Percentiles rank a stretch among this genome's conserved stretches.
Conservation (phyloP, 2,797 vertebrate genomes). For the Neomorphus geoffroyi region DNA sequence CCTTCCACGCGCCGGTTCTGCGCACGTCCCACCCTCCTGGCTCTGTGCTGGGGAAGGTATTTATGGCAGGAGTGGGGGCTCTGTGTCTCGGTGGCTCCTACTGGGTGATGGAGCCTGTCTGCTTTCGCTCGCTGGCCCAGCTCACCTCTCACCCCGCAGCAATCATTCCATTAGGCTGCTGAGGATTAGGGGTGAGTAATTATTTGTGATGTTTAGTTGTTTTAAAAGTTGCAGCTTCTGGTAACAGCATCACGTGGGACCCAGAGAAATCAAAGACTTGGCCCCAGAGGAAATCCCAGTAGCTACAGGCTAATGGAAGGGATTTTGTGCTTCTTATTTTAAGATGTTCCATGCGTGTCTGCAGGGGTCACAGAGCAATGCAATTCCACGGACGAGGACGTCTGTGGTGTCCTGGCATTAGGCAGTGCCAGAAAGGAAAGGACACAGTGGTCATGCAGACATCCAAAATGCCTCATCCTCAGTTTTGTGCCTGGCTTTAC, state of each 20-base stretch:
- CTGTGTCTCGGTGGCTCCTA: background rate
- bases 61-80: background rate
- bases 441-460: background rate
- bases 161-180: background rate
- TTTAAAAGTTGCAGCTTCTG: background rate
- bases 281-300: background rate
- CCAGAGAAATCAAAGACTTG: background rate
- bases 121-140: background rate
- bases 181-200: background rate
- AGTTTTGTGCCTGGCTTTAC: background rate
- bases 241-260: background rate
- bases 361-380: background rate
- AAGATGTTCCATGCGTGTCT: background rate
- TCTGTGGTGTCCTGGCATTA: background rate
- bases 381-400: background rate
- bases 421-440: background rate
- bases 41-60: background rate
- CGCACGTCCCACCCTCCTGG: background rate
- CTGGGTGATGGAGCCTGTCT: background rate
- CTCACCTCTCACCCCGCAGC: background rate
- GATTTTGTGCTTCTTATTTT: background rate
- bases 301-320: background rate
- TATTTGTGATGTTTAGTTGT: background rate
- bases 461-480: background rate
- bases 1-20: background rate